Evolutionary conservation across 2,888 invertebrate genomes (phyloP), one percentile per base, ranked within the genome.

Genomic region (Eilema depressum): DNA sequence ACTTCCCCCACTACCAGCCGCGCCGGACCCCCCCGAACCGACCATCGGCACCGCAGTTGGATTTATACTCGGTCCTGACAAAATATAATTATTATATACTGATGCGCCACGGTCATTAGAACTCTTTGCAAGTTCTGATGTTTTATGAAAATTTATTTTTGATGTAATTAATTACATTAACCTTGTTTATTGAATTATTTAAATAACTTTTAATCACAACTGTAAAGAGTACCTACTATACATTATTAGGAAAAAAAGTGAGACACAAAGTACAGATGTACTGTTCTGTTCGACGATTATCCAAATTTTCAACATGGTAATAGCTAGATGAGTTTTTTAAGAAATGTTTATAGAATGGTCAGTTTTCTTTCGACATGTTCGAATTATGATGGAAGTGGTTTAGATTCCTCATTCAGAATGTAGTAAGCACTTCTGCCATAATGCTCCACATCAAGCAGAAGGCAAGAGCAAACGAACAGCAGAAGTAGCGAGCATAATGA

Each of bases 1-100:
- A 33, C 37, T 61, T 60, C 66, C 62, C 71, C 63, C 77, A 75
- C 73, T 75, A 74, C 73, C 73, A 63, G 76, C 60, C 25, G 71
- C 73, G 47, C 70, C 69, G 26, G 75, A 69, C 28, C 73, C 62
- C 64, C 73, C 74, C 63, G 73, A 66, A 53, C 66, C 75, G 53
- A 79, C 69, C 37, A 74, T 70, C 53, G 82, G 79, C 69, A 80
- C 70, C 59, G 79, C 80, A 61, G 79, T 83, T 67, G 78, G 74
- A 57, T 75, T 79, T 64, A 71, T 68, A 64, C 74, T 75, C 56
- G 78, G 71, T 63, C 83, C 81, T 80, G 59, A 37, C 67, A 41
- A 75, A 64, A 53, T 30, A 53, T 20, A 57, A 59, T n/a, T 47
- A 7, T 62, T 47, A 63, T 28, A 63, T 10, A 33, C n/a, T 20